Percentiles rank a stretch among this genome's conserved stretches.
phyloP scores from a whole-genome alignment of 2,888 invertebrate genomes.

The Habrosyne pyritoides region DNA sequence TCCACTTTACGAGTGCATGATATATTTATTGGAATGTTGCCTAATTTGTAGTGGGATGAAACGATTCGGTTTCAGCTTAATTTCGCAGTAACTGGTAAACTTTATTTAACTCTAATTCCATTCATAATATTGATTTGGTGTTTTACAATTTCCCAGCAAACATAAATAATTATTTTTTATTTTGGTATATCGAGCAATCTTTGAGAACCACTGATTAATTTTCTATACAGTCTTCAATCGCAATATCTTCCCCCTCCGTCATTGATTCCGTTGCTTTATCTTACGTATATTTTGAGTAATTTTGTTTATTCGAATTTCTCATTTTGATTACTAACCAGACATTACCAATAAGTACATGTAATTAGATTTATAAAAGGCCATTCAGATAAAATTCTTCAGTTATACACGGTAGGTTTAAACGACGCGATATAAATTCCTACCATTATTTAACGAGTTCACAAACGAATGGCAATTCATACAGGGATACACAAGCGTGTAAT shows the following conservation, averaged over 20 bases:
- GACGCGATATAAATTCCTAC: constrained; percentile 7
- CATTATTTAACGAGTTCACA: constrained; percentile 6
- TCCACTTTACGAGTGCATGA: constrained; percentile 24
- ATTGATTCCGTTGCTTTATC: background rate
- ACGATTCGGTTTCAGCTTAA: background rate
- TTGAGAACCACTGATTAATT: background rate
- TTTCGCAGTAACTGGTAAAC: background rate
- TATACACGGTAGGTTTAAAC: background rate
- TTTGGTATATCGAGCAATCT: no score
- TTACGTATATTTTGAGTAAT: no score
- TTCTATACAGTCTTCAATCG: background rate
- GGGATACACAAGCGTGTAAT: constrained; percentile 36
- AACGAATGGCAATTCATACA: constrained; percentile 3
- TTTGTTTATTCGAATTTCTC: background rate
- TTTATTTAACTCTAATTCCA: background rate
- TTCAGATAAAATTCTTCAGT: background rate
- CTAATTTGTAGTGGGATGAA: constrained; percentile 14
- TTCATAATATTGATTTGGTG: background rate
- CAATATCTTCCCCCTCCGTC: no score
- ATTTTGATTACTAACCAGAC: background rate
- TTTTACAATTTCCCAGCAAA: no score
- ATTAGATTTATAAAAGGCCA: background rate
- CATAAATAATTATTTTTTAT: no score
- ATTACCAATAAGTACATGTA: background rate
- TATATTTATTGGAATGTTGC: constrained; percentile 16